Conservation (phyloP, 2,113 vertebrate species). For the Vidua chalybeata region DNA sequence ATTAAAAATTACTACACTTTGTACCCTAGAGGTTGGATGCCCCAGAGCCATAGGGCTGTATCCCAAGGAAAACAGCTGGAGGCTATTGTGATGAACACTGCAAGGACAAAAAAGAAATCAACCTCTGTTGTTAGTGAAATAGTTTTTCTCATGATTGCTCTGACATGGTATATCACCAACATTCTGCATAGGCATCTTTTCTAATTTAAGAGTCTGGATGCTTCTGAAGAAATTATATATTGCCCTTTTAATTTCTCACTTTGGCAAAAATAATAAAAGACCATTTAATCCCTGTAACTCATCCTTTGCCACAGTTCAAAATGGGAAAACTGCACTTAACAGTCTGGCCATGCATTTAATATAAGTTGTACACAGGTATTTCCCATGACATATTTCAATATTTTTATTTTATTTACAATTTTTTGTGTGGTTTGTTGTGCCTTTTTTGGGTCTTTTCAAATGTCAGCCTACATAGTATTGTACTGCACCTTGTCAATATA, state of each 20-base stretch:
- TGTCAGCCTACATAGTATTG: background rate
- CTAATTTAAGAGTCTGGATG: background rate
- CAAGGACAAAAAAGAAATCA: background rate
- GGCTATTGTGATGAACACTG: background rate
- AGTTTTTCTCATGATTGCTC: background rate
- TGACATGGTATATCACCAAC: background rate
- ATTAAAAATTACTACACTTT: conserved; percentile 1
- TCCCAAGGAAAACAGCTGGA: conserved; percentile 28
- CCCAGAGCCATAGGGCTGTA: background rate
- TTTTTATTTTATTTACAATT: background rate
- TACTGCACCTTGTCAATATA: background rate
- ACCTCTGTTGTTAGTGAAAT: background rate
- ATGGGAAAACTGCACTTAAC: background rate
- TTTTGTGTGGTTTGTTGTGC: background rate
- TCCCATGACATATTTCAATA: background rate
- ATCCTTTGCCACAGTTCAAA: background rate
- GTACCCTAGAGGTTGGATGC: background rate
- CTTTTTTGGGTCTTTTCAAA: background rate
- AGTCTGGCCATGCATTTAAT: background rate
- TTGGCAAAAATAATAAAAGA: background rate
- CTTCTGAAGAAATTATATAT: background rate
- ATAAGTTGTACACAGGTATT: background rate
- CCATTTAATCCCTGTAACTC: background rate
- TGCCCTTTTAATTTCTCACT: background rate
- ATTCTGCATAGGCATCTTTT: background rate